Base-by-base conservation (phyloP, 2,113 vertebrate species). In the Steatornis caripensis region DNA sequence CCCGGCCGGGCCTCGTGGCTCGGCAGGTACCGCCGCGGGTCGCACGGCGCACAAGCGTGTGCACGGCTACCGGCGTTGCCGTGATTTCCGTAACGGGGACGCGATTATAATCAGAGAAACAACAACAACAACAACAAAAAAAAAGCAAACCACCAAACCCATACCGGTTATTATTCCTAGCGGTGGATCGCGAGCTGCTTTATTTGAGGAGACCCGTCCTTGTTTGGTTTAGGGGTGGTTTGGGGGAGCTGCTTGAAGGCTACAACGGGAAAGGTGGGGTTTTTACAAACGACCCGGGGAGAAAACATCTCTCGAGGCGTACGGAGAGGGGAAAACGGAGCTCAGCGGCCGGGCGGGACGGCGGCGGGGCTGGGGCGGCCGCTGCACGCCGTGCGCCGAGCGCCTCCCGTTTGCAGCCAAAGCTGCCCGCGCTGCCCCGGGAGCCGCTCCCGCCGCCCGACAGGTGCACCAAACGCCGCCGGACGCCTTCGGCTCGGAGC, bases 401-500 rank as follows among this genome's bases (percentile, higher is more conserved):
- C 3, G 23, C 37, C 46, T 79, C 21, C 1, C 34, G 34, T 23
- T 27, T 61, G 32, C 39, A 32, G 53, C 84, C 58, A 45, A 48
- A 92, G 57, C 18, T 41, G 65, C 29, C 34, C 57, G 14, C 29
- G 15, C 46, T 81, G 68, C 77, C 68, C 69, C 24, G 55, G n/a
- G 53, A 79, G 68, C 30, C 54, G 14, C 53, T 53, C 49, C 6
- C 23, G 26, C 72, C 92, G 87, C 81, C 87, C 87, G 46, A 65
- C 92, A 93, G 84, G 87, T 93, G 95, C 55, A 19, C 54, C 37
- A 18, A 72, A 62, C 39, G 92, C 72, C 86, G 79, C 78, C 76
- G 57, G 88, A 82, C 21, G 8, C 24, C 21, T n/a, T n/a, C n/a
- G 46, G 15, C 22, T 36, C 39, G 41, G 29, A 24, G 14, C 48